Evolutionary conservation across 2,888 invertebrate genomes (phyloP).

Genomic region (Melanargia galathea): DNA sequence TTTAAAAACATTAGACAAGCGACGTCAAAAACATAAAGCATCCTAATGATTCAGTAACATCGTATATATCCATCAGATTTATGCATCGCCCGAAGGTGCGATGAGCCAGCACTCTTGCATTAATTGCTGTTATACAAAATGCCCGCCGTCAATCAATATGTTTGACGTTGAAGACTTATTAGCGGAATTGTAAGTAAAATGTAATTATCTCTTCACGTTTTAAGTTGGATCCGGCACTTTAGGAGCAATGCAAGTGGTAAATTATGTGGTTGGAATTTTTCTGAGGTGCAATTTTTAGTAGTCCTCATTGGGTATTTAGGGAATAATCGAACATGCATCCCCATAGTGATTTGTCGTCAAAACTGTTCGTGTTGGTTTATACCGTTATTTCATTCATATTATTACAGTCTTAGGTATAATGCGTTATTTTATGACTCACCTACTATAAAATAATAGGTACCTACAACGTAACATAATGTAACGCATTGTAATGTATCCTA

Average conservation of each 20-base stretch:
- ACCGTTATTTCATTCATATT: too few relatives aligned
- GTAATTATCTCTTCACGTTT: slow-evolving; percentile 37
- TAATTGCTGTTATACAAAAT: slow-evolving; percentile 74
- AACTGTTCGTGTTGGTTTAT: too few relatives aligned
- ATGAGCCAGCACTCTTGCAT: slow-evolving; percentile 64
- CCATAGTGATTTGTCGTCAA: too few relatives aligned
- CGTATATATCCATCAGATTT: slow-evolving; percentile 20
- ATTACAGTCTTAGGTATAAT: too few relatives aligned
- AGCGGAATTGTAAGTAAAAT: slow-evolving; percentile 40
- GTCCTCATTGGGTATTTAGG: neutral
- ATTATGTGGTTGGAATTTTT: neutral
- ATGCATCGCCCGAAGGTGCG: slow-evolving; percentile 46
- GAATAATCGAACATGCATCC: neutral
- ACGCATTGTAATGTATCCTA: too few relatives aligned
- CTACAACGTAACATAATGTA: too few relatives aligned
- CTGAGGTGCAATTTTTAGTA: neutral
- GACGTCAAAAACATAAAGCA: neutral
- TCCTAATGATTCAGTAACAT: neutral
- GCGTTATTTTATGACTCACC: too few relatives aligned
- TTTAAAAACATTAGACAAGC: neutral
- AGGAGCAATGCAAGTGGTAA: slow-evolving; percentile 7
- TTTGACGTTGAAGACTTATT: slow-evolving; percentile 44
- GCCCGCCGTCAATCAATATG: slow-evolving; percentile 63
- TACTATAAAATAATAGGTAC: too few relatives aligned
- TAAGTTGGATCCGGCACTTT: slow-evolving; percentile 16